A percentile compares a stretch with the other conserved stretches of the same genome.
Conservation (phyloP, 2,888 invertebrate genomes). For the Chaetoderma sp. region DNA sequence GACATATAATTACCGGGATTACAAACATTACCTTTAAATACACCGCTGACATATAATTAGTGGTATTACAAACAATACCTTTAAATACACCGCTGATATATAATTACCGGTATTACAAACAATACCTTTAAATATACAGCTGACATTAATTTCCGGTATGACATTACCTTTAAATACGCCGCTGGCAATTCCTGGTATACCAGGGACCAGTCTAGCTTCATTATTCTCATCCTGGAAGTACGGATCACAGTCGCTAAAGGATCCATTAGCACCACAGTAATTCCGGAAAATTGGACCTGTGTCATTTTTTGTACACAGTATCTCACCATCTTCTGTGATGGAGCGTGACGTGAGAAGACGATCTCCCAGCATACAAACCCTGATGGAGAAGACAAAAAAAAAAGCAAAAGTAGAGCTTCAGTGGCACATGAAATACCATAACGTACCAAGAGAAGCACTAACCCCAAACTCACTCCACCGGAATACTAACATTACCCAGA, state of each 20-base stretch:
- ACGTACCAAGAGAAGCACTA: background rate
- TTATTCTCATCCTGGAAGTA: constrained; percentile 75
- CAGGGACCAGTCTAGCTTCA: constrained; percentile 72
- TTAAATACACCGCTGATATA: no score
- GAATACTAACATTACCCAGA: no score
- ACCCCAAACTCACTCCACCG: no score
- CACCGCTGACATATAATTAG: no score
- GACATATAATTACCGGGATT: no score
- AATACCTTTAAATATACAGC: no score
- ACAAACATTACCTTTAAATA: no score
- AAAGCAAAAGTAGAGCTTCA: background rate
- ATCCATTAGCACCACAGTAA: constrained; percentile 75
- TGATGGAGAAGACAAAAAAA: background rate
- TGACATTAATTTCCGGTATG: no score
- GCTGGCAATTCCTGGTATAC: constrained; percentile 90
- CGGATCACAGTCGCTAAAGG: constrained; percentile 71
- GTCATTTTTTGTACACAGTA: constrained; percentile 78
- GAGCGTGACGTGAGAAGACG: constrained; percentile 75
- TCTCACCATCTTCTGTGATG: constrained; percentile 60
- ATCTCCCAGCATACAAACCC: constrained; percentile 90
- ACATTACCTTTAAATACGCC: constrained; percentile 90
- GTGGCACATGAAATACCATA: background rate
- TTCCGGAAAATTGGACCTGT: constrained; percentile 77
- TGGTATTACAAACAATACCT: no score
- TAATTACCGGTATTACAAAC: no score